Conservation (phyloP, 2,113 vertebrate species). For the Syngnathus scovelli region DNA sequence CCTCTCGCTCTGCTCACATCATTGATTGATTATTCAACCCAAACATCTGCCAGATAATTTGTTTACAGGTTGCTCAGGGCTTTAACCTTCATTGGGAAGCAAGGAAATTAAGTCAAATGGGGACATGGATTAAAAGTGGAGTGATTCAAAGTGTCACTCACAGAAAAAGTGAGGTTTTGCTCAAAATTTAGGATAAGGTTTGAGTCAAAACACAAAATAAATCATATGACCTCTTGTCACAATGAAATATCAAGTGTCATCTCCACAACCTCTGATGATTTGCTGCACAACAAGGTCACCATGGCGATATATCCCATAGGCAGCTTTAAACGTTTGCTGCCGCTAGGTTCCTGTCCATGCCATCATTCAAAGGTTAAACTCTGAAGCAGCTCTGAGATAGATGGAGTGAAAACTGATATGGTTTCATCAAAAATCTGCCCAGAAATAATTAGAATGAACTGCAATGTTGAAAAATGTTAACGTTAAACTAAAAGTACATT, state of each 20-base stretch:
- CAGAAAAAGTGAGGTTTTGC: slow-evolving; percentile 25
- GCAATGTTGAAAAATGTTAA: background rate
- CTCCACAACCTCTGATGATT: slow-evolving; percentile 43
- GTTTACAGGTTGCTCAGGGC: slow-evolving; percentile 1
- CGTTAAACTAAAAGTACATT: too few species aligned
- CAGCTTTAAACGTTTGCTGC: slow-evolving; percentile 15
- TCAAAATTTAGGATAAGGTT: background rate
- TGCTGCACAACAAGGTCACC: slow-evolving; percentile 40
- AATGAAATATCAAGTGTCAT: slow-evolving; percentile 43
- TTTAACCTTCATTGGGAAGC: slow-evolving; percentile 27
- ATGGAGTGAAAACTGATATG: slow-evolving; percentile 1
- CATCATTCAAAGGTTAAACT: slow-evolving; percentile 10
- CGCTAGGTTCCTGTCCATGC: slow-evolving; percentile 18
- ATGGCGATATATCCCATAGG: slow-evolving; percentile 33
- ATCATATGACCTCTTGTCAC: slow-evolving; percentile 36
- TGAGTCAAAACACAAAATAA: slow-evolving; percentile 22
- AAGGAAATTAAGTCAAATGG: slow-evolving; percentile 18
- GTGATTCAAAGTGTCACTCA: background rate
- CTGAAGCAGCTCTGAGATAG: slow-evolving; percentile 7
- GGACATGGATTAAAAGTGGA: slow-evolving; percentile 8
- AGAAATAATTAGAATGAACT: background rate
- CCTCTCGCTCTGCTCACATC: slow-evolving; percentile 20
- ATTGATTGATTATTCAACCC: slow-evolving; percentile 39
- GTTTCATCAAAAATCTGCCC: background rate
- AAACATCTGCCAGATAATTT: slow-evolving; percentile 1